Evolutionary conservation across 2,113 vertebrate species (phyloP), one percentile per base, ranked within the genome.

Genomic region (Charina bottae): DNA sequence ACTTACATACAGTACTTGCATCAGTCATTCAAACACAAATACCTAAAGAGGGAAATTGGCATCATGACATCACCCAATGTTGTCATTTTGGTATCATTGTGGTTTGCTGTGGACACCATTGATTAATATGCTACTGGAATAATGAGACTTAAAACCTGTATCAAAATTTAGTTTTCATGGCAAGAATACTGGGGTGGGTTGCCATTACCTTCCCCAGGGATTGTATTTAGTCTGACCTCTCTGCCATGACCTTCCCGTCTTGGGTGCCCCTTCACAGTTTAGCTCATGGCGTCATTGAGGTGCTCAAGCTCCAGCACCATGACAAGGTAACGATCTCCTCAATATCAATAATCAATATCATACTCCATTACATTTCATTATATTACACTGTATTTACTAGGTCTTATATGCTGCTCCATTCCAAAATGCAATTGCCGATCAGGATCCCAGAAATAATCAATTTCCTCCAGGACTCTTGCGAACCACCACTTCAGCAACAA

Each of bases 141-240:
- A 62, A 26, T 84, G 53, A 90, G 59, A 85, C 24, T 68, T 56
- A 90, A 91, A 85, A 93, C 53, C 87, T 83, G 55, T 92, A 89
- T 89, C 87, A 56, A n/a, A n/a, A n/a, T n/a, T n/a, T n/a, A n/a
- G n/a, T n/a, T n/a, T n/a, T n/a, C n/a, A n/a, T n/a, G n/a, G n/a
- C n/a, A n/a, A n/a, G n/a, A n/a, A n/a, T n/a, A n/a, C n/a, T n/a
- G n/a, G n/a, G n/a, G n/a, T n/a, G n/a, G n/a, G n/a, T n/a, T n/a
- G n/a, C n/a, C n/a, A n/a, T n/a, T n/a, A n/a, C n/a, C n/a, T n/a
- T n/a, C n/a, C n/a, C n/a, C n/a, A n/a, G n/a, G n/a, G n/a, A n/a
- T n/a, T n/a, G n/a, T n/a, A n/a, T n/a, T n/a, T n/a, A n/a, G n/a
- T n/a, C n/a, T n/a, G n/a, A n/a, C n/a, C n/a, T n/a, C n/a, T n/a